Base-by-base conservation (phyloP, 1,140 invertebrate species). In the Pentalonia nigronervosa region DNA sequence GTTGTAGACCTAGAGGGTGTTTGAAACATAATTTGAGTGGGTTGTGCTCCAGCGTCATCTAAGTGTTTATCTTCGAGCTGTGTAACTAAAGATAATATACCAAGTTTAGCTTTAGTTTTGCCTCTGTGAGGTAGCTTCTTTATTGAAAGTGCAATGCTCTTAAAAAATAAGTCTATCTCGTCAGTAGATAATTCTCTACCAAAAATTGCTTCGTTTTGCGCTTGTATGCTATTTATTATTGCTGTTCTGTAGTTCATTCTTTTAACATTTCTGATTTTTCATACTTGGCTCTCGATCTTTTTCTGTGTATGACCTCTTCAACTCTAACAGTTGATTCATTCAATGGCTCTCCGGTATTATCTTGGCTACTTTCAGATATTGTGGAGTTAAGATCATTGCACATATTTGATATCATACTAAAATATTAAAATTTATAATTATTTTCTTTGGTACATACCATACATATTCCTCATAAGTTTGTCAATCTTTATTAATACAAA, bases 211-310 rank as follows among this genome's bases (percentile, higher is more conserved):
- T 87, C 47, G 14, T 87, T 87, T 87, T 87, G 86, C 0, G 86
- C 34, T 87, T 87, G 86, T 50, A 87, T 20, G 30, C 30, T 87
- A 50, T 87, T 87, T n/a, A 87, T 87, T 87, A 87, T 87, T 50
- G 86, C 86, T 87, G 47, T 87, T 87, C 86, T 34, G 11, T 87
- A 47, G 11, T 36, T 50, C 14, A 30, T 36, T 90, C 88, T 53
- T 53, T 90, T 90, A 56, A 90, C 36, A 36, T 56, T 2, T 25
- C 48, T 23, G 36, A 41, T 25, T 90, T 41, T 56, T 25, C 34
- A 56, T 34, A 6, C 67, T 76, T 76, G 56, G 48, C 48, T 14
- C 48, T 48, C 45, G 48, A 48, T 48, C 48, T 48, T 48, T 14
- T 48, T 48, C 48, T 14, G 48, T 48, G 48, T 48, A 48, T 48